Conservation (phyloP, 2,113 vertebrate genomes). For the Columba janthina region DNA sequence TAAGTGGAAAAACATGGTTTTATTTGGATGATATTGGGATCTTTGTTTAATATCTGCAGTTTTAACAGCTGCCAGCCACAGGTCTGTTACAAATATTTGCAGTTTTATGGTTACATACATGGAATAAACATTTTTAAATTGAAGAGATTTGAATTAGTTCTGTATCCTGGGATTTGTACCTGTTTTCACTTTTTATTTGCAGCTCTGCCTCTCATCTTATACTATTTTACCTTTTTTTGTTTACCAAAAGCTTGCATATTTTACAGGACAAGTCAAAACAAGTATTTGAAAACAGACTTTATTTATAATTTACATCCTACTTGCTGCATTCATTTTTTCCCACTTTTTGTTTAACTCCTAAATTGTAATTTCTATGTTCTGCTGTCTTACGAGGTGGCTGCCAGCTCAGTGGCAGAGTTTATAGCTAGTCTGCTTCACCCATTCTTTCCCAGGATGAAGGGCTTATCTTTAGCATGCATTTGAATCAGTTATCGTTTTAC, state of each 20-base stretch:
- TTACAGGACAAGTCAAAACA: background rate
- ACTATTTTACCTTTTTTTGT: background rate
- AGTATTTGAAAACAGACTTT: background rate
- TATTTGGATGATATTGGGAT: background rate
- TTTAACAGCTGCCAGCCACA: background rate
- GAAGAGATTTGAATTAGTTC: background rate
- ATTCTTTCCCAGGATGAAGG: background rate
- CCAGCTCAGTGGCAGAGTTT: background rate
- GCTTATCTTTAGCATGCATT: background rate
- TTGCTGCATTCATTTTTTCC: background rate
- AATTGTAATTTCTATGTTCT: background rate
- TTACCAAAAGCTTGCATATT: background rate
- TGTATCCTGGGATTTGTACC: background rate
- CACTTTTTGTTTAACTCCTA: background rate
- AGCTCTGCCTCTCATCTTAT: background rate
- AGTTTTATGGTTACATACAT: background rate
- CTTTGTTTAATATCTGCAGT: background rate
- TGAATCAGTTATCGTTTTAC: background rate
- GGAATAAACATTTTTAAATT: background rate
- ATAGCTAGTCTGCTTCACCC: background rate
- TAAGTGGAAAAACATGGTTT: background rate
- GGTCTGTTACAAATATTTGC: background rate
- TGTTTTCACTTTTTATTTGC: background rate
- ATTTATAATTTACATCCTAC: background rate
- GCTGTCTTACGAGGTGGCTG: background rate